These are phyloP conservation scores for human DNA, from an alignment of 2,113 vertebrate species.

Conservation along the genomic window DNA sequence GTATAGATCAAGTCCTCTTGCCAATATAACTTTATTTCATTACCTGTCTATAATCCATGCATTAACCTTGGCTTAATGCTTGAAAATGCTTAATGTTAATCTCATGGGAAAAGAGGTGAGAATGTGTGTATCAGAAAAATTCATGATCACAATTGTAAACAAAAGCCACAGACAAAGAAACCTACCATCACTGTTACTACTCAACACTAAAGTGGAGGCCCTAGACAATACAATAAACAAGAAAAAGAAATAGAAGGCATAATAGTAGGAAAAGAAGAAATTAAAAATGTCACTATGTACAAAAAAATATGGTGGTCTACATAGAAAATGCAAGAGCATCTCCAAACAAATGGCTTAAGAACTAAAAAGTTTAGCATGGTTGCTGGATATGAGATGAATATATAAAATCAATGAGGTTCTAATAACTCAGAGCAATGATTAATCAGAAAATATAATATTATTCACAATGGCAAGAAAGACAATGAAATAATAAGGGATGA, in stretches of 20 bases:
- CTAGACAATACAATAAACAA: background rate
- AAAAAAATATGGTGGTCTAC: background rate
- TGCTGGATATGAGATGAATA: background rate
- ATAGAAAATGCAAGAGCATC: background rate
- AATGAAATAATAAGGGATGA: background rate
- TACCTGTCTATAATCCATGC: background rate
- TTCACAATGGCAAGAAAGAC: background rate
- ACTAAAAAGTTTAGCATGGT: background rate
- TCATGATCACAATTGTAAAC: background rate
- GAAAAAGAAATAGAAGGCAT: background rate
- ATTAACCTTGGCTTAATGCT: background rate
- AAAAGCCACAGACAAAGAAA: background rate
- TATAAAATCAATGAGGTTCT: background rate
- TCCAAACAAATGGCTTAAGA: background rate
- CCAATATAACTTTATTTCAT: background rate
- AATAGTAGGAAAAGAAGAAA: background rate
- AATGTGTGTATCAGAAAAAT: background rate
- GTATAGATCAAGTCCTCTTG: background rate
- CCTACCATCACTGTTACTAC: background rate
- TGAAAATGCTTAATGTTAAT: background rate
- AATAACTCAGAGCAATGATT: background rate
- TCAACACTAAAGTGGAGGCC: background rate
- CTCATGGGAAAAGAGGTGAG: background rate
- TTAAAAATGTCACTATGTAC: background rate
- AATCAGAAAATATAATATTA: constrained; percentile 8